Conservation (phyloP, 2,797 vertebrate genomes). For the Buceros bicornis region DNA sequence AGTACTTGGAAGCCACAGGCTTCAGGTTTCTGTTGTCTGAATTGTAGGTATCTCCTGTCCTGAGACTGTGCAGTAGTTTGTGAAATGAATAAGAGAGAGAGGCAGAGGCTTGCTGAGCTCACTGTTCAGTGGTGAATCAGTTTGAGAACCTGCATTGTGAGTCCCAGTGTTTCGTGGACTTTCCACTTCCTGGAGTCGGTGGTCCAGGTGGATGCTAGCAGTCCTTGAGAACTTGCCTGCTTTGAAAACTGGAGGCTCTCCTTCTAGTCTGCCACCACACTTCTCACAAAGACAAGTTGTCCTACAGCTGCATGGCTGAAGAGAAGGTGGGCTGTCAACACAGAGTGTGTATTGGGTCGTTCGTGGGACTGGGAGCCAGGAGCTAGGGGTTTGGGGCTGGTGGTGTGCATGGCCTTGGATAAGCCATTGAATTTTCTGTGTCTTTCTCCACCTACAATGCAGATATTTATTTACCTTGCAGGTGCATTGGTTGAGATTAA, state of each 20-base stretch:
- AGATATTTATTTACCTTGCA: conserved; percentile 45
- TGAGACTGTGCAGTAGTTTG: neutral
- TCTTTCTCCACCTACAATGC: conserved; percentile 17
- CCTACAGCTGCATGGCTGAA: neutral
- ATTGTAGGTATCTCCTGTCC: neutral
- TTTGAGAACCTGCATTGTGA: fast-evolving
- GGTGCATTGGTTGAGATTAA: conserved; percentile 58
- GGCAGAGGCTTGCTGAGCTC: neutral
- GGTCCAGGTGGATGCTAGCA: neutral
- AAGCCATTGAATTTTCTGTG: neutral
- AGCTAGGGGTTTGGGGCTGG: neutral
- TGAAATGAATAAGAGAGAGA: neutral
- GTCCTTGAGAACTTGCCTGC: neutral
- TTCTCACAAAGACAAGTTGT: neutral
- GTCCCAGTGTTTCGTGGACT: neutral
- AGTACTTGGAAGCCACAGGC: neutral
- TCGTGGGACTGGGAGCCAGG: neutral
- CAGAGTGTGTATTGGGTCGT: neutral
- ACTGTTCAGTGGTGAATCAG: neutral
- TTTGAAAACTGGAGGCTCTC: neutral
- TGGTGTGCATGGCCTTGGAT: neutral
- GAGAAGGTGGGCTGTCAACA: neutral
- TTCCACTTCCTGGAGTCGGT: fast-evolving
- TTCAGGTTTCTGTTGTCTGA: neutral
- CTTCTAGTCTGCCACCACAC: neutral